These are phyloP conservation scores for Loxodonta africana DNA, from an alignment of 2,113 vertebrate species.

Conservation along the genomic window DNA sequence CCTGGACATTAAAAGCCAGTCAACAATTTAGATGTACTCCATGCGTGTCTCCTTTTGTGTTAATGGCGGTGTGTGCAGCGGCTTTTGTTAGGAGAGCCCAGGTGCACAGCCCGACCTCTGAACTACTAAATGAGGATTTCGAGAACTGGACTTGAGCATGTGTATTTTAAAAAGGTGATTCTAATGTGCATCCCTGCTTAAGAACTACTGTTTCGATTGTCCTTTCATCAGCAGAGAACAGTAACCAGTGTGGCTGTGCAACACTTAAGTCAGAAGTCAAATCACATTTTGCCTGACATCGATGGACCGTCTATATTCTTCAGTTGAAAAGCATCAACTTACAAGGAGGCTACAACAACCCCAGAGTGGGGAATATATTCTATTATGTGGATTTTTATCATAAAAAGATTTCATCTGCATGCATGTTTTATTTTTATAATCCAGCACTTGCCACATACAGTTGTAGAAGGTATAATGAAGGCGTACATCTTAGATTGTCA, in stretches of 20 bases:
- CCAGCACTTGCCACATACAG: constrained; percentile 37
- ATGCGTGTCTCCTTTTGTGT: neutral
- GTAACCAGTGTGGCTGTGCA: neutral
- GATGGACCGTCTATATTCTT: neutral
- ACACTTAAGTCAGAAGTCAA: neutral
- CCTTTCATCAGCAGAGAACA: neutral
- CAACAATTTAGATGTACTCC: neutral
- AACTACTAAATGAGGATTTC: neutral
- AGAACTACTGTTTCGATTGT: neutral
- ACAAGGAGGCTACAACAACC: constrained; percentile 1
- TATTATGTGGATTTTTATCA: neutral
- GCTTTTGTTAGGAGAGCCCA: neutral
- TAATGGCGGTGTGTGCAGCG: neutral
- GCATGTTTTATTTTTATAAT: constrained; percentile 31
- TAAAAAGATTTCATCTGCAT: neutral
- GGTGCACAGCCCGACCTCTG: neutral
- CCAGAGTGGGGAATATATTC: neutral
- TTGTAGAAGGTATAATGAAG: neutral
- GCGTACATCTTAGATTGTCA: neutral
- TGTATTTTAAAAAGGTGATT: neutral
- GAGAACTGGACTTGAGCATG: neutral
- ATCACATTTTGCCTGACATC: neutral
- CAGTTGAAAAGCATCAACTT: constrained; percentile 8
- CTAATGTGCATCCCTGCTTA: no score
- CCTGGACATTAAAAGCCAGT: neutral